These are phyloP conservation scores for Apostichopus japonicus DNA, from an alignment of 35 echinoderm and acorn worm genomes.

Conservation along the genomic window DNA sequence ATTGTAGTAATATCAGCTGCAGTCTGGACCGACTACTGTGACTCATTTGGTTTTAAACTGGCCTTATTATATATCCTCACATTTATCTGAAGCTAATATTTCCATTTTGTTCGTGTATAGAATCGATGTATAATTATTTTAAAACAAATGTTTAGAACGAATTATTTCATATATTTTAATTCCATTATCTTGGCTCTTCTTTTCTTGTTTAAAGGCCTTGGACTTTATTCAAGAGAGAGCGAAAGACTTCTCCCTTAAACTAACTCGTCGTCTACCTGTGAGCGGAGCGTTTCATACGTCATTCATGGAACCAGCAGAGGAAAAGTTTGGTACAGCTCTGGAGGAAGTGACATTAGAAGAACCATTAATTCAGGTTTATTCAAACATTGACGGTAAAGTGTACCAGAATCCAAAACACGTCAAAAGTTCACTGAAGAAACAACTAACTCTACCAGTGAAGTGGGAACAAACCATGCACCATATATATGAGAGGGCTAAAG, in stretches of 20 bases:
- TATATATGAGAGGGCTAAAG: slow-evolving; percentile 74
- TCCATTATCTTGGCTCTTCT: too few species aligned
- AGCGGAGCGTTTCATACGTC: slow-evolving; percentile 95
- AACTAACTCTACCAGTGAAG: slow-evolving; percentile 75
- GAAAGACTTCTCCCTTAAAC: slow-evolving; percentile 59
- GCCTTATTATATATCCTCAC: too few species aligned
- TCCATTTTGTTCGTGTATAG: too few species aligned
- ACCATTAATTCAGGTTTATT: slow-evolving; percentile 77
- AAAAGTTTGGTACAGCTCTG: slow-evolving; percentile 53
- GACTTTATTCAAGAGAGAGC: slow-evolving; percentile 81
- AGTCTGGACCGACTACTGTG: too few species aligned
- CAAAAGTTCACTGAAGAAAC: slow-evolving; percentile 60
- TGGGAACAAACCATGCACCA: slow-evolving; percentile 97
- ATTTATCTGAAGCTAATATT: too few species aligned
- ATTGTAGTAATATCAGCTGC: too few species aligned
- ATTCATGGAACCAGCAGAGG: slow-evolving; percentile 82
- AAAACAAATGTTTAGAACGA: too few species aligned
- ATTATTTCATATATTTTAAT: too few species aligned
- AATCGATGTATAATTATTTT: too few species aligned
- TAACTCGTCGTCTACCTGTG: slow-evolving; percentile 66
- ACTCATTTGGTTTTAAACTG: too few species aligned
- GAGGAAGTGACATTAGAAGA: slow-evolving; percentile 68
- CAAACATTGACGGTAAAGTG: slow-evolving; percentile 77
- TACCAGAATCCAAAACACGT: slow-evolving; percentile 69
- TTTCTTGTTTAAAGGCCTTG: slow-evolving; percentile 58